phyloP scores from a whole-genome alignment of 2,888 invertebrate genomes.

The Clunio marinus region DNA sequence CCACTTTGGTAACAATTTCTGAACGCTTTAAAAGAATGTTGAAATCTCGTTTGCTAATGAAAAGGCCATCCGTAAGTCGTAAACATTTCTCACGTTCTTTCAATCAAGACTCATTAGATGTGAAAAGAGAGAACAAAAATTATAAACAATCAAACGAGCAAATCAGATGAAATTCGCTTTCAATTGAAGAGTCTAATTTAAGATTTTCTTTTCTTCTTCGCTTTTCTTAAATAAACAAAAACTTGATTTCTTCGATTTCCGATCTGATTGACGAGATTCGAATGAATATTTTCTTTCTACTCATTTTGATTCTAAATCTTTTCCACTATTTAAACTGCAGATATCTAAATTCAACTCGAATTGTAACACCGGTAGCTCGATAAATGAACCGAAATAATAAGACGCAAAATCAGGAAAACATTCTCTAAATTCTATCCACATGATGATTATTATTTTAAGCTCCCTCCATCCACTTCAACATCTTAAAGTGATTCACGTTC shows the following conservation, averaged over 20 bases:
- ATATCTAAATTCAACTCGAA: too few species aligned
- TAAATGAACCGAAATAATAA: not conserved
- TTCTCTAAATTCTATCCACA: not conserved
- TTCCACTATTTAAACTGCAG: too few species aligned
- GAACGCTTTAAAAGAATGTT: too few species aligned
- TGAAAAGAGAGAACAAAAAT: not conserved
- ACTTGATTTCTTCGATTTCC: constrained; percentile 20
- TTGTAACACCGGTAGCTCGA: too few species aligned
- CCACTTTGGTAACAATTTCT: too few species aligned
- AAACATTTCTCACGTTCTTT: not conserved
- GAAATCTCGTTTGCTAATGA: not conserved
- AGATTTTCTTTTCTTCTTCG: too few species aligned
- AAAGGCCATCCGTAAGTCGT: not conserved
- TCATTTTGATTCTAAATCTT: not conserved
- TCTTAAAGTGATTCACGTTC: not conserved
- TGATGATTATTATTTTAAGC: not conserved
- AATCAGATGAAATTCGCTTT: constrained; percentile 21
- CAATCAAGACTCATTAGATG: too few species aligned
- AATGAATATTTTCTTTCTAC: constrained; percentile 9
- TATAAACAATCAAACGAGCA: constrained; percentile 17
- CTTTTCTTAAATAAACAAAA: constrained; percentile 38
- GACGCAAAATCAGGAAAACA: too few species aligned
- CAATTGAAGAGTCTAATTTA: constrained; percentile 37
- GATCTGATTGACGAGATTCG: constrained; percentile 30
- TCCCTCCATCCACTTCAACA: not conserved